phyloP scores from a whole-genome alignment of 2,113 vertebrate genomes.

The Syngnathus floridae region DNA sequence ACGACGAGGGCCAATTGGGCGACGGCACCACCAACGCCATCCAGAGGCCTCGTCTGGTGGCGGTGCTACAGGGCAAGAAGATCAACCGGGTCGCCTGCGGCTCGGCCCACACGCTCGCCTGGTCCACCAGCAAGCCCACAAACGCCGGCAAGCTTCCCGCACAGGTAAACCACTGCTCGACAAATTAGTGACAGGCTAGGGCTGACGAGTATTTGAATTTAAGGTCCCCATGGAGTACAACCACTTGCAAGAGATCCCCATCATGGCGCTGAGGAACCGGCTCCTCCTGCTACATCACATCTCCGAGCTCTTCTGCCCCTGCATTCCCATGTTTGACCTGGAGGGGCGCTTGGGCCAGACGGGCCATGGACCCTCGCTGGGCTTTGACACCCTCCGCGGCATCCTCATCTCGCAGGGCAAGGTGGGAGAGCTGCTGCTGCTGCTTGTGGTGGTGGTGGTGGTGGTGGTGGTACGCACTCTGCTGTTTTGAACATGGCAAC shows the following conservation, averaged over 20 bases:
- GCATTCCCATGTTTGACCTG: conserved; percentile 98
- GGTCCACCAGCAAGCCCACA: conserved; percentile 97
- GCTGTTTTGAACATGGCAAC: background rate
- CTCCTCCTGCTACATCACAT: conserved; percentile 93
- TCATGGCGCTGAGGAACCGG: conserved; percentile 86
- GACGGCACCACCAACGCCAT: conserved; percentile 98
- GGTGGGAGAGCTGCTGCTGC: conserved; percentile 58
- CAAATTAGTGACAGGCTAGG: conserved; percentile 9
- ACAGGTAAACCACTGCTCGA: conserved; percentile 72
- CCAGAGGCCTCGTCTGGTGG: conserved; percentile 90
- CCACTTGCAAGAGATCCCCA: conserved; percentile 90
- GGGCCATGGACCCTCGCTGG: conserved; percentile 86
- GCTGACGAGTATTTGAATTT: conserved; percentile 6
- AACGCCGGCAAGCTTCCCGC: conserved; percentile 92
- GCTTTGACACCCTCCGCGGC: conserved; percentile 88
- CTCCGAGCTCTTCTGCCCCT: conserved; percentile 97
- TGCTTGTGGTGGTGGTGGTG: background rate
- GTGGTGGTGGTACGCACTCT: background rate
- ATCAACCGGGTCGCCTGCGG: conserved; percentile 97
- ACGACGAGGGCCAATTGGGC: conserved; percentile 95
- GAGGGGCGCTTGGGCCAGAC: conserved; percentile 90
- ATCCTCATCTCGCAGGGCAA: conserved; percentile 98
- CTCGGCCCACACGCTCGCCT: conserved; percentile 93
- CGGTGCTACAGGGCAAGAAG: conserved; percentile 95
- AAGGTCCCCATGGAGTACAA: conserved; percentile 99